phyloP scores from a whole-genome alignment of 2,113 vertebrate genomes.

The Rhea americana region DNA sequence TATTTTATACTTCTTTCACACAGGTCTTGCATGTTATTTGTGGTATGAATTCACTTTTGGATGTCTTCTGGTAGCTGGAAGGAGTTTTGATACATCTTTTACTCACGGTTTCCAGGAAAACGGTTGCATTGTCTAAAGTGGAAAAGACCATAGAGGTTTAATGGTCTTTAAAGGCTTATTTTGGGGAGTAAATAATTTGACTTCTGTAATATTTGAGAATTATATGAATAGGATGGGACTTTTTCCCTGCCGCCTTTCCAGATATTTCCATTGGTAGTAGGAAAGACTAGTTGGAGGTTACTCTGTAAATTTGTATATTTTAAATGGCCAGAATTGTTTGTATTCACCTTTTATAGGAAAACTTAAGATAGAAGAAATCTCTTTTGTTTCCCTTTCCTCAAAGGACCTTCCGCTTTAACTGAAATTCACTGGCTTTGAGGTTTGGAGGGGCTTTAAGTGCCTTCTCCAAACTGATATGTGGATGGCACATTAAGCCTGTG shows the following conservation, averaged over 20 bases:
- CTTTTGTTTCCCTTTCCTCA: constrained; percentile 15
- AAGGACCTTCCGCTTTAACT: neutral
- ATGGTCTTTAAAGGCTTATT: neutral
- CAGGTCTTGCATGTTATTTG: neutral
- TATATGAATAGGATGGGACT: neutral
- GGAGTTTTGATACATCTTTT: constrained; percentile 9
- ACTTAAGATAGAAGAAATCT: neutral
- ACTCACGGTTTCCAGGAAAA: neutral
- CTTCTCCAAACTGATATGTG: neutral
- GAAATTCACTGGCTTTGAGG: neutral
- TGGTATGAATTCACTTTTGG: neutral
- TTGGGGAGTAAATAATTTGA: neutral
- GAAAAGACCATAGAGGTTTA: neutral
- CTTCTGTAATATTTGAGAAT: neutral
- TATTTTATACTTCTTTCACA: neutral
- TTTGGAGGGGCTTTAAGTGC: neutral
- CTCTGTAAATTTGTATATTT: neutral
- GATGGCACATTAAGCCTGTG: neutral
- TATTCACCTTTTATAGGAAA: neutral
- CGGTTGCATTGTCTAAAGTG: neutral
- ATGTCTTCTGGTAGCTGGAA: neutral
- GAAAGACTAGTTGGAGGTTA: neutral
- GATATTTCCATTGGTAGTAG: neutral
- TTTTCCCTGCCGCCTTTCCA: neutral
- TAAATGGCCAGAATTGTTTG: constrained; percentile 5